Base-by-base conservation (phyloP, 2,888 invertebrate species). In the Biston stratarius region DNA sequence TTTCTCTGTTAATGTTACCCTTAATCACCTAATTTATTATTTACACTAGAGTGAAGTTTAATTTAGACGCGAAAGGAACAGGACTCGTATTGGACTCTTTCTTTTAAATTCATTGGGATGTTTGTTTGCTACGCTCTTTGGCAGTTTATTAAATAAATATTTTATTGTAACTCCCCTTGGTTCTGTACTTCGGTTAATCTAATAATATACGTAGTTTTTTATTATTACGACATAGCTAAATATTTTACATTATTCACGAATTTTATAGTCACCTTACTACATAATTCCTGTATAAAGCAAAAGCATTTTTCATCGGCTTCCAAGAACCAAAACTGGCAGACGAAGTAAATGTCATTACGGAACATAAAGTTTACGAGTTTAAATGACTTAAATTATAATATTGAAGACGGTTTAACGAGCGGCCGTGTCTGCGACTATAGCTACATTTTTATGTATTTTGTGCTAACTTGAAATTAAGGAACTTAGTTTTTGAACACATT, bases 371-470 rank as follows among this genome's bases (percentile, higher is more conserved):
- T 87, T 85, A 88, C 83, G 87, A 86, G 68, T 74, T 67, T 45
- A 82, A 87, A 87, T 86, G 80, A 83, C 81, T 81, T 81, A 83
- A 84, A 86, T 87, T 85, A 86, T 84, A 77, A 83, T 82, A 81
- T 82, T 75, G 77, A 70, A 73, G 73, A 70, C 69, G 74, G 79
- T 85, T 85, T 80, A 79, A 79, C 77, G 79, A 77, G 64, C 69
- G 47, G 40, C 60, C 61, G 56, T 12, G 64, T 61, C 64, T 64
- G 72, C 69, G 60, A 67, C 68, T 42, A 52, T 45, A 38, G 38
- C 47, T 58, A 36, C 38, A 15, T 44, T 71, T 72, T 73, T 72
- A 53, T 70, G 55, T 40, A 60, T 67, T 63, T 63, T 60, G 63
- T 67, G 45, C 24, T 24, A 57, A 62, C 47, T 14, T 55, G 40